Evolutionary conservation across 2,113 vertebrate genomes (phyloP), one percentile per base, ranked within the genome.

Genomic region (Python bivittatus): DNA sequence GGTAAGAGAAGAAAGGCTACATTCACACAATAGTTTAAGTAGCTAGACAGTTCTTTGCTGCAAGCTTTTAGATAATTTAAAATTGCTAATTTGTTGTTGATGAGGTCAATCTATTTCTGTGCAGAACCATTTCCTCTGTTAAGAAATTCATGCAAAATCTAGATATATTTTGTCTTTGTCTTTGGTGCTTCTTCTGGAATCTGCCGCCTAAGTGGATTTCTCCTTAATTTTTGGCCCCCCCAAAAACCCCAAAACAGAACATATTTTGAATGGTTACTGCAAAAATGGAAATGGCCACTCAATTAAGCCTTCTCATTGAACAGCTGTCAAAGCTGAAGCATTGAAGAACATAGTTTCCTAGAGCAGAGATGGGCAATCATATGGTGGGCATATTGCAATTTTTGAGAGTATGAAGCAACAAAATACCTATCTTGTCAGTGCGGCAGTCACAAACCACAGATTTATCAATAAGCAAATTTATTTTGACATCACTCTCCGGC

Each of bases 291-390:
- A 15, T 79, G 23, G 72, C 20, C 29, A 60, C 20, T 64, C 60
- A 52, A 86, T 48, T 0, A 0, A 64, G 42, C 53, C 1, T 68
- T 23, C n/a, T 22, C 87, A 52, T 8, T 84, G 84, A 92, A 54
- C 84, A 15, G 0, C 0, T 1, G n/a, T 85, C 87, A 57, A 86
- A 86, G 0, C 23, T 22, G 89, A 0, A 0, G 56, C 84, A 9
- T 0, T 0, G 91, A 29, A 88, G 20, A 57, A 5, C 48, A 48
- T 4, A 20, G 48, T 0, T 0, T 1, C 60, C 87, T 56, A 42
- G 17, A 38, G 72, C 33, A 79, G 33, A 79, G 72, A 79, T 38
- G 6, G 68, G n/a, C n/a, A 72, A 72, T 72, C 6, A 72, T 72
- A 72, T 17, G 2, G 33, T 38, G 68, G 72, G 17, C 33, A 68